Conservation (phyloP, 2,888 invertebrate species). For the Patella ulyssiponensis region DNA sequence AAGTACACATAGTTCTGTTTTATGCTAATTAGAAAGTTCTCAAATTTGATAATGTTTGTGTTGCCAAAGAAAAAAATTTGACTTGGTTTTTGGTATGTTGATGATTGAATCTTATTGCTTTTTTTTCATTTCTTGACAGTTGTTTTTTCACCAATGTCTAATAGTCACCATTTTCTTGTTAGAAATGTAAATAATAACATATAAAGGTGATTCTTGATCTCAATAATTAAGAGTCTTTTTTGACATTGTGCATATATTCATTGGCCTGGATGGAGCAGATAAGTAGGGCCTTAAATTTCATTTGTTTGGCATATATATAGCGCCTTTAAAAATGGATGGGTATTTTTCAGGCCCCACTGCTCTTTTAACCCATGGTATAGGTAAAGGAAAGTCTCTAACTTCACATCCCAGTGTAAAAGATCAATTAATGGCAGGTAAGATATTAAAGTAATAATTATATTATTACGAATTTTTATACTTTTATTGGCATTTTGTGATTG, state of each 20-base stretch:
- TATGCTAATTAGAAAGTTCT: too few relatives aligned
- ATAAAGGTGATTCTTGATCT: neutral
- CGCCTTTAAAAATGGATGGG: too few relatives aligned
- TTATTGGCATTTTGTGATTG: too few relatives aligned
- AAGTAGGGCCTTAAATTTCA: too few relatives aligned
- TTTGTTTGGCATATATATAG: neutral
- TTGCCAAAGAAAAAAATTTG: too few relatives aligned
- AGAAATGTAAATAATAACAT: neutral
- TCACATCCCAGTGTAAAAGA: conserved; percentile 90
- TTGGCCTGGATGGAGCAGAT: neutral
- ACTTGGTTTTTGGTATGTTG: too few relatives aligned
- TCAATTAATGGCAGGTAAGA: conserved; percentile 77
- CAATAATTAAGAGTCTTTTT: neutral
- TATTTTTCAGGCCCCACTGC: conserved; percentile 80
- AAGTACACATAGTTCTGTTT: too few relatives aligned
- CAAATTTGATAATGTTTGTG: too few relatives aligned
- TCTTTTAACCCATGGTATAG: conserved; percentile 87
- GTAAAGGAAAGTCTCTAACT: conserved; percentile 85
- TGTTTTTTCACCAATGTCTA: neutral
- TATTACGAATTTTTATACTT: too few relatives aligned
- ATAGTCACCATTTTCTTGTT: neutral
- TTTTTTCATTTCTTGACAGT: neutral
- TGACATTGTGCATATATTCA: neutral
- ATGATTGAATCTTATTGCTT: too few relatives aligned
- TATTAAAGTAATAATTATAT: too few relatives aligned